These are phyloP conservation scores for Incurvaria masculella DNA, from an alignment of 2,888 invertebrate genomes.

Conservation along the genomic window DNA sequence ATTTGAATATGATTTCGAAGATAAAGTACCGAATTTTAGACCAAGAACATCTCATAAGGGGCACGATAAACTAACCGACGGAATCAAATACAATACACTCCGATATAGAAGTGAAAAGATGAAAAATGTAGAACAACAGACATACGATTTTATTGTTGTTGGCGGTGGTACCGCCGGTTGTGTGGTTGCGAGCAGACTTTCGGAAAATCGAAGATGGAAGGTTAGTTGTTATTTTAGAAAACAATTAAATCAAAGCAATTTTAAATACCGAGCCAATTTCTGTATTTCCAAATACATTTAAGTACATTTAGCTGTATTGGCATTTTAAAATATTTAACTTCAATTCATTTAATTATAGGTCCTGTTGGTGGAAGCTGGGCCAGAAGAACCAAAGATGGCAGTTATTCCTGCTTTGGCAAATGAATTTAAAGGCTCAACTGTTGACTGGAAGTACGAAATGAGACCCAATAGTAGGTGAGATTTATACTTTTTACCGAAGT, in stretches of 20 bases:
- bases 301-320: background rate
- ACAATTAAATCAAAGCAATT: background rate
- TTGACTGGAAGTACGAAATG: constrained; percentile 46
- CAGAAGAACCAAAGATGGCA: constrained; percentile 43
- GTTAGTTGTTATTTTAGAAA: constrained; percentile 24
- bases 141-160: constrained; percentile 39
- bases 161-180: constrained; percentile 48
- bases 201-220: constrained; percentile 46
- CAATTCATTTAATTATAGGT: constrained; percentile 23
- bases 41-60: background rate
- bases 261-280: background rate
- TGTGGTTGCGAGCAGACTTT: constrained; percentile 41
- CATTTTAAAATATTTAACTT: background rate
- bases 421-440: constrained; percentile 38
- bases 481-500: background rate
- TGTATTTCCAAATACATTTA: background rate
- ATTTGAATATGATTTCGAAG: background rate
- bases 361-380: constrained; percentile 39
- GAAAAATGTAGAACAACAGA: background rate
- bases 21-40: background rate
- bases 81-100: background rate
- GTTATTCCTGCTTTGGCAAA: constrained; percentile 43
- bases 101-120: background rate
- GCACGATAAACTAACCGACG: background rate
- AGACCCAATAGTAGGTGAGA: constrained; percentile 44